Base-by-base conservation (phyloP, 1,140 invertebrate species). In the Drosophila santomea region DNA sequence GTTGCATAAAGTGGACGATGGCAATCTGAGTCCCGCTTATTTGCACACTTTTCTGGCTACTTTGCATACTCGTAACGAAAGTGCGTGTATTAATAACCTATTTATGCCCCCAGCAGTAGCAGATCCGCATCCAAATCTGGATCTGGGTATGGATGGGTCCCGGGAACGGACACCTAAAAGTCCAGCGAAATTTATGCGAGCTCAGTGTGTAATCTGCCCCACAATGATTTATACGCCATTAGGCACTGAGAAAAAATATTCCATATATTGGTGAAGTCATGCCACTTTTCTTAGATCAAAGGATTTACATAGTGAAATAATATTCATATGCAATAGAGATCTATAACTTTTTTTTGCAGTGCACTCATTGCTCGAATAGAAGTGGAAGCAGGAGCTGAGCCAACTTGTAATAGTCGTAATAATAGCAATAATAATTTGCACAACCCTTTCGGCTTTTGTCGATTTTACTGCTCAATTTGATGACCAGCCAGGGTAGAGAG, bases 371-470 rank as follows among this genome's bases (percentile, higher is more conserved):
- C 28, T 32, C 6, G 39, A 4, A 11, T 12, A 25, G 1, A 44
- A 63, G 39, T 11, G 39, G n/a, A 1, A 43, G 59, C 32, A 11
- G 17, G 11, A 15, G 25, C 63, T 51, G 7, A 50, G 44, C 62
- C 74, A 67, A 78, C 72, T 80, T 89, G 75, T 88, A 76, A 76
- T 83, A 74, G 72, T 74, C 76, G 50, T 74, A 79, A 88, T 86
- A 88, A 82, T 88, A 78, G 69, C 75, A 76, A 86, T 86, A 88
- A 88, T 88, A 79, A 88, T 88, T 86, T 86, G 79, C 75, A 82
- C 75, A 88, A 77, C 76, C 83, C 83, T 82, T 86, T 88, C 63
- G 76, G 63, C 60, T 75, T 75, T 51, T 63, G 83, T 78, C 69
- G 73, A 75, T 76, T 88, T 82, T 71, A 86, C 78, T 73, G 81